Evolutionary conservation across 2,888 invertebrate genomes (phyloP), one percentile per base, ranked within the genome.

Genomic region (Electrophaes corylata): DNA sequence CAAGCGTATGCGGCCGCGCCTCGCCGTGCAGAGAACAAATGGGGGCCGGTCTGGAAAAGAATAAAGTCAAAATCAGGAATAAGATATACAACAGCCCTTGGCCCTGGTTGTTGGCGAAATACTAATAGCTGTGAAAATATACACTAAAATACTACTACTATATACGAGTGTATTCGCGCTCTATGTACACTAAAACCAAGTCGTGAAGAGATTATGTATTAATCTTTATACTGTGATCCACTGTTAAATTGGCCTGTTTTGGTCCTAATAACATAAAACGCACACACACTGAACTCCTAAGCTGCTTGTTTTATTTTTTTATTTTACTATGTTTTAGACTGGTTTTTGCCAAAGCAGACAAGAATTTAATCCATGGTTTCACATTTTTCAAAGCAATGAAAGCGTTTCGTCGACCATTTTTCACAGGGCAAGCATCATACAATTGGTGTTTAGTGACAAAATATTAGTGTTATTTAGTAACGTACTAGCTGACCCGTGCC

Each of bases 1-100:
- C 92, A 60, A 92, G 76, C 67, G 92, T 92, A 72, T 92, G 92
- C 66, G 92, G 92, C 39, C 92, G 83, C 70, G 86, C 82, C 57
- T 90, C 91, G 57, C 86, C 87, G 76, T 90, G 83, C 77, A 90
- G 72, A 49, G 88, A 78, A 62, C 88, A 91, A 61, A 79, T 75
- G 3, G 84, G 78, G 26, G 79, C 75, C 66, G 85, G 73, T 64
- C 89, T 89, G 73, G 44, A 23, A 52, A 16, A 4, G 2, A 45
- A 14, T 23, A 4, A 20, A 16, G n/a, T 26, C 35, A 23, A 3
- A 46, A 20, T 40, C 11, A 35, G 6, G 14, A 12, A 35, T 29
- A 23, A 23, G 23, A 29, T 29, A 29, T 10, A 35, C 14, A 35
- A 12, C 14, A 35, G 5, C 6, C 14, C 1, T 12, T 14, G 23